Evolutionary conservation across 2,113 vertebrate genomes (phyloP).

Genomic region (Siphamia tubifer): DNA sequence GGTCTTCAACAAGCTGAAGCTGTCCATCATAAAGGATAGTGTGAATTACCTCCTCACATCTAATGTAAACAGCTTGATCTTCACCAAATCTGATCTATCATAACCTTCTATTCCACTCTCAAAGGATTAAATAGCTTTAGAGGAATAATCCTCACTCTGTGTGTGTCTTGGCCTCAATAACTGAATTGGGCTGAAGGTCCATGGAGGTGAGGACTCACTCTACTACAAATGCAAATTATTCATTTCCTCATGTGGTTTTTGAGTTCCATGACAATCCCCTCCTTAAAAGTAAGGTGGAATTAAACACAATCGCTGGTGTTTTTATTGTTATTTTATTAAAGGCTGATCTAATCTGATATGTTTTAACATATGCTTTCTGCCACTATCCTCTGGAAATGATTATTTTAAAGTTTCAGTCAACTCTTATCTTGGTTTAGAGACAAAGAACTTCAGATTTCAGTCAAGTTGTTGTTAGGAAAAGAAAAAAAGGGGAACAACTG

Average conservation of each 20-base stretch:
- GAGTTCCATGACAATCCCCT: background rate
- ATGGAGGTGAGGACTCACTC: conserved; percentile 8
- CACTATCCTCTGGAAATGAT: background rate
- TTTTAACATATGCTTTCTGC: too few species aligned
- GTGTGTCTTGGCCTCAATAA: conserved; percentile 63
- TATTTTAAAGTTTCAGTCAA: background rate
- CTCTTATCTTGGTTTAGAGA: background rate
- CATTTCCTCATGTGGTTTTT: background rate
- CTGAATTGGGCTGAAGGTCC: conserved; percentile 34
- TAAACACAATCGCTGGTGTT: background rate
- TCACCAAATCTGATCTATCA: conserved; percentile 66
- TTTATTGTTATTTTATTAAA: background rate
- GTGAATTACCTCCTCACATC: conserved; percentile 61
- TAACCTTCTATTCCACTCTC: conserved; percentile 56
- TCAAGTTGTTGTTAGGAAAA: background rate
- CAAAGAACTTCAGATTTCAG: background rate
- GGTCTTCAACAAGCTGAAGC: conserved; percentile 46
- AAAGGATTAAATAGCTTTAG: conserved; percentile 69
- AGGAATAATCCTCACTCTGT: conserved; percentile 64
- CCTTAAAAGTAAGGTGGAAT: background rate
- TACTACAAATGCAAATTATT: background rate
- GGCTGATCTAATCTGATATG: background rate
- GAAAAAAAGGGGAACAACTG: too few species aligned
- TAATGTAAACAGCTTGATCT: conserved; percentile 69
- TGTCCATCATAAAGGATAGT: conserved; percentile 52